phyloP scores from a whole-genome alignment of 2,888 invertebrate species.

The Patella caerulea region DNA sequence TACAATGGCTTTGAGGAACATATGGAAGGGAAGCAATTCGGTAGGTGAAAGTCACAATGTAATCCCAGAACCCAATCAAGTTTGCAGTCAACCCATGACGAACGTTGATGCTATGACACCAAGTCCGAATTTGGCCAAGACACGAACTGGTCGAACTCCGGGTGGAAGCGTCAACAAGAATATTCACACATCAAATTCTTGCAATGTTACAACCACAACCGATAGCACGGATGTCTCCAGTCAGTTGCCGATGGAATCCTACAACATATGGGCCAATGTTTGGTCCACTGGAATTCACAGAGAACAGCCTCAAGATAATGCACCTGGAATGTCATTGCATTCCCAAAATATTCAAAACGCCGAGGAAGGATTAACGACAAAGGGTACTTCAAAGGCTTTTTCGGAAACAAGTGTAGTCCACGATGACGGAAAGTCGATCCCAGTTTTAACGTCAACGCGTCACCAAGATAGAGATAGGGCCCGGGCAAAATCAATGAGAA shows the following conservation, averaged over 20 bases:
- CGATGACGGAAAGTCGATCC: not conserved
- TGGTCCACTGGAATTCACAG: too few species aligned
- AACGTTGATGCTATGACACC: not conserved
- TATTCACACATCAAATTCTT: too few species aligned
- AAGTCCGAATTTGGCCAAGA: not conserved
- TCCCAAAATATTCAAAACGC: too few species aligned
- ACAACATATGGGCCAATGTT: too few species aligned
- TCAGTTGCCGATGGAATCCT: too few species aligned
- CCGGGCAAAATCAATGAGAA: not conserved
- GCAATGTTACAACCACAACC: too few species aligned
- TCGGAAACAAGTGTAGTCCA: not conserved
- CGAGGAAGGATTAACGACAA: too few species aligned
- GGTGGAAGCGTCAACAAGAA: too few species aligned
- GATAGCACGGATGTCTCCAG: too few species aligned
- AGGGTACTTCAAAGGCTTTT: not conserved
- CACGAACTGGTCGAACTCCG: not conserved
- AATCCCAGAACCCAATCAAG: not conserved
- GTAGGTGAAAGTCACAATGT: too few species aligned
- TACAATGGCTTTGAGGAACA: not conserved
- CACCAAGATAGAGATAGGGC: not conserved
- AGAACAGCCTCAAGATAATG: too few species aligned
- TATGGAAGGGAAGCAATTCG: not conserved
- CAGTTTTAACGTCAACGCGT: not conserved
- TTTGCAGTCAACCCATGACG: not conserved
- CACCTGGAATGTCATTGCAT: too few species aligned